phyloP scores from a whole-genome alignment of 2,888 invertebrate species.

The Dusona sp. region DNA sequence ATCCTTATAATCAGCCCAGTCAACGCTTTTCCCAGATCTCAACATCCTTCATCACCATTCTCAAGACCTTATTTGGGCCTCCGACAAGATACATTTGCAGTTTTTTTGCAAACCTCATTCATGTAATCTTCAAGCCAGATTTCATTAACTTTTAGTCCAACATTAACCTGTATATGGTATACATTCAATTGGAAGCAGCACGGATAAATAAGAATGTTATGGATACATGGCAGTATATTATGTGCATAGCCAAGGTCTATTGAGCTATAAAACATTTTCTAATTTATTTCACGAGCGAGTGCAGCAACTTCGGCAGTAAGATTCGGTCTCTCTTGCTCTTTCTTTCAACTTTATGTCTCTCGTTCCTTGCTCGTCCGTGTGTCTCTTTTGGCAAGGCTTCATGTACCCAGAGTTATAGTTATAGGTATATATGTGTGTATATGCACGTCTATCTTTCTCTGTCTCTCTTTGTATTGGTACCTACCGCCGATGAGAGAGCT shows the following conservation, averaged over 20 bases:
- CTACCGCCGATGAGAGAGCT: slow-evolving; percentile 71
- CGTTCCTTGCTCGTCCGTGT: slow-evolving; percentile 15
- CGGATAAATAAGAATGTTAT: slow-evolving; percentile 19
- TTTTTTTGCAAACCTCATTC: not conserved
- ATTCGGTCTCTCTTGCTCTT: slow-evolving; percentile 40
- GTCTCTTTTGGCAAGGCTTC: slow-evolving; percentile 1
- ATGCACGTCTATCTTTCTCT: slow-evolving; percentile 41
- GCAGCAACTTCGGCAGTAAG: slow-evolving; percentile 48
- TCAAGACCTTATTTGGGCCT: not conserved
- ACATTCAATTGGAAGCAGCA: slow-evolving; percentile 30
- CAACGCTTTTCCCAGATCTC: not conserved
- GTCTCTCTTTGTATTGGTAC: slow-evolving; percentile 47
- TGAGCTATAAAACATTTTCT: slow-evolving; percentile 66
- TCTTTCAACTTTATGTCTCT: slow-evolving; percentile 36
- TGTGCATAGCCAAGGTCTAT: slow-evolving; percentile 57
- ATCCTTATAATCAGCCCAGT: not conserved
- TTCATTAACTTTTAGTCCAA: slow-evolving; percentile 9
- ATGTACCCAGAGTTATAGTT: slow-evolving; percentile 16
- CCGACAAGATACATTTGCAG: not conserved
- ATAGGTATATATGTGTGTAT: slow-evolving; percentile 16
- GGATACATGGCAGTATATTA: slow-evolving; percentile 43
- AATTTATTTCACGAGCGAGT: slow-evolving; percentile 62
- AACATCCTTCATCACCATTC: not conserved
- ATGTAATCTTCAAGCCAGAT: not conserved
- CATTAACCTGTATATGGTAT: slow-evolving; percentile 6